Percentiles rank a stretch among this genome's conserved stretches.
phyloP scores from a whole-genome alignment of 2,888 invertebrate species.

The Aplocera efformata region DNA sequence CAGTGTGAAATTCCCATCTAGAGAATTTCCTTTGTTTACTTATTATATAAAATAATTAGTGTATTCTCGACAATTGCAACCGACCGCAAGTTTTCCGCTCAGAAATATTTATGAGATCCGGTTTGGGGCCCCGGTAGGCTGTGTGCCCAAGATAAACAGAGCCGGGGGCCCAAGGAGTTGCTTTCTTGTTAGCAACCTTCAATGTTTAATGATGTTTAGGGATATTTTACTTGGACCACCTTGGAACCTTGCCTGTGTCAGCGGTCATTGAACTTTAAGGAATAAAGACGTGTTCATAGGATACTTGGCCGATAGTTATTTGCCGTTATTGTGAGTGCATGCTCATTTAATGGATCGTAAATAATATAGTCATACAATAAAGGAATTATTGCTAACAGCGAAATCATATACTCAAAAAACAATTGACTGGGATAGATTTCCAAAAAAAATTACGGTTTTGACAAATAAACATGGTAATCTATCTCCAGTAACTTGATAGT shows the following conservation, averaged over 20 bases:
- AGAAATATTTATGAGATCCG: slow-evolving; percentile 30
- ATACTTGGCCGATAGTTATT: no score
- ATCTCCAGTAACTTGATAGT: no score
- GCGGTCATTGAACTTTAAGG: background rate
- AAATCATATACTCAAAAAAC: no score
- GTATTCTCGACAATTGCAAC: slow-evolving; percentile 24
- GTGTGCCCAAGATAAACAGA: slow-evolving; percentile 28
- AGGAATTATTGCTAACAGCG: no score
- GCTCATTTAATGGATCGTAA: no score
- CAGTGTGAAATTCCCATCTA: slow-evolving; percentile 14
- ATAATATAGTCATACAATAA: no score
- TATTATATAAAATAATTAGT: slow-evolving; percentile 24
- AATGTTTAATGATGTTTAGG: slow-evolving; percentile 31
- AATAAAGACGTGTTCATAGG: no score
- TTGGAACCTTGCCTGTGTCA: slow-evolving; percentile 9
- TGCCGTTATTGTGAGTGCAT: no score
- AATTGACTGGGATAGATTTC: no score
- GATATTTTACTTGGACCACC: slow-evolving; percentile 18
- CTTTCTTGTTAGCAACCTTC: slow-evolving; percentile 25
- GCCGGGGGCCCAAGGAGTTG: slow-evolving; percentile 26
- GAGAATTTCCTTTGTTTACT: slow-evolving; percentile 20
- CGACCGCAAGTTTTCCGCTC: slow-evolving; percentile 24
- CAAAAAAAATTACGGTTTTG: no score
- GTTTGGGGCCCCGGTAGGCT: slow-evolving; percentile 15
- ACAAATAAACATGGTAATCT: no score